These are phyloP conservation scores for Herminia tarsipennalis DNA, from an alignment of 2,888 invertebrate species.

Conservation along the genomic window DNA sequence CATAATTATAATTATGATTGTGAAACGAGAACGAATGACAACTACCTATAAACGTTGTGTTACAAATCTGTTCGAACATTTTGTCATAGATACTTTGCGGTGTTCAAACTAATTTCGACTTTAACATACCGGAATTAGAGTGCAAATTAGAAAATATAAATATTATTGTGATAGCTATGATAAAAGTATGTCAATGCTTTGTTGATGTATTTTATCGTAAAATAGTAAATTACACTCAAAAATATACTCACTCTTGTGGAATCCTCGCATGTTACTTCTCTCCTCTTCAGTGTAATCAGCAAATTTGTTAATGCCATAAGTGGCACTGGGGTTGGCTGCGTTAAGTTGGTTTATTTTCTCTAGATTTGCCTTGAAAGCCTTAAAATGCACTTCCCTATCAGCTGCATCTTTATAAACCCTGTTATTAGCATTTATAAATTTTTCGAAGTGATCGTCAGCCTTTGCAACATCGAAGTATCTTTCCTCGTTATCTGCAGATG, in stretches of 20 bases:
- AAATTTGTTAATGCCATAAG: constrained; percentile 53
- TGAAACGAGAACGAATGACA: no score
- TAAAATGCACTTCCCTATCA: constrained; percentile 50
- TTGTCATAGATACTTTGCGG: no score
- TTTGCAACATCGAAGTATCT: constrained; percentile 43
- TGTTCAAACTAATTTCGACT: no score
- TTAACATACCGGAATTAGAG: no score
- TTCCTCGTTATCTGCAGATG: constrained; percentile 19
- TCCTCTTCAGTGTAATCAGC: constrained; percentile 56
- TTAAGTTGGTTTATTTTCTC: constrained; percentile 48
- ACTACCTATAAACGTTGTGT: no score
- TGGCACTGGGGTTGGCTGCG: constrained; percentile 21
- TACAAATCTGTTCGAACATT: no score
- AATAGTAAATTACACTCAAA: background rate
- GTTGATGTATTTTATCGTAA: background rate
- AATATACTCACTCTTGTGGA: constrained; percentile 21
- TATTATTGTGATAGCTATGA: no score
- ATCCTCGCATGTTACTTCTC: constrained; percentile 33
- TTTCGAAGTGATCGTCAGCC: constrained; percentile 45
- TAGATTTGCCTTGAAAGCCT: constrained; percentile 48
- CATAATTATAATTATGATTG: no score
- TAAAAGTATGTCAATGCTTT: background rate
- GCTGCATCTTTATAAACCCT: constrained; percentile 52
- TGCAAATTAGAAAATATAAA: no score
- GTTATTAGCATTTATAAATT: constrained; percentile 48